Conservation (phyloP, 1,140 invertebrate species). For the Sinella curviseta region DNA sequence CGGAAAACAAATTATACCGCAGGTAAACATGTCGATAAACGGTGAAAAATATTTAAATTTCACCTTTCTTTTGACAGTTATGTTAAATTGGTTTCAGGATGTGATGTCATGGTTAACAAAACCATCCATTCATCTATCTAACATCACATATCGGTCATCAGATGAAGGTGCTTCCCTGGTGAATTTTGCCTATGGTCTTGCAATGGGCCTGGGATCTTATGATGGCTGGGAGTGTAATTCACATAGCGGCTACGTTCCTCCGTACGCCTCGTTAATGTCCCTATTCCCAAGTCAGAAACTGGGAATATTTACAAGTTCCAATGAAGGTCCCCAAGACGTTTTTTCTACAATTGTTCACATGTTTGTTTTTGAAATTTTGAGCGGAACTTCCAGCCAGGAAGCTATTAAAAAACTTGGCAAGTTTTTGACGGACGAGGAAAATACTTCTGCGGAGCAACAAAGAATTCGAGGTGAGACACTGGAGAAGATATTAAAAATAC, state of each 20-base stretch:
- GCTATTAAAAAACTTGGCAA: too few species aligned
- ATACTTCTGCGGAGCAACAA: too few species aligned
- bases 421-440: too few species aligned
- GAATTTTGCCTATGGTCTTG: slow-evolving; percentile 21
- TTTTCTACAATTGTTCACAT: too few species aligned
- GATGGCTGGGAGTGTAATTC: slow-evolving; percentile 12
- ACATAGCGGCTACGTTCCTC: slow-evolving; percentile 28
- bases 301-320: too few species aligned
- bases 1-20: slow-evolving; percentile 31
- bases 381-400: too few species aligned
- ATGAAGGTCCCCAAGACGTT: too few species aligned
- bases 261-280: slow-evolving; percentile 9
- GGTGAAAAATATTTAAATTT: too few species aligned
- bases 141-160: not conserved
- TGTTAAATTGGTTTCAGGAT: not conserved
- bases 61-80: not conserved
- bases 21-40: slow-evolving; percentile 26
- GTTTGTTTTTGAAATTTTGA: too few species aligned
- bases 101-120: slow-evolving; percentile 4
- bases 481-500: too few species aligned
- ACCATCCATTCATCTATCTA: not conserved
- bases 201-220: not conserved
- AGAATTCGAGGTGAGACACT: too few species aligned
- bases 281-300: slow-evolving; percentile 29
- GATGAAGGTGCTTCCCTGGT: not conserved